Percentiles rank a stretch among this genome's conserved stretches.
phyloP scores from a whole-genome alignment of 2,797 vertebrate genomes.

The Gymnoscopelus braueri region DNA sequence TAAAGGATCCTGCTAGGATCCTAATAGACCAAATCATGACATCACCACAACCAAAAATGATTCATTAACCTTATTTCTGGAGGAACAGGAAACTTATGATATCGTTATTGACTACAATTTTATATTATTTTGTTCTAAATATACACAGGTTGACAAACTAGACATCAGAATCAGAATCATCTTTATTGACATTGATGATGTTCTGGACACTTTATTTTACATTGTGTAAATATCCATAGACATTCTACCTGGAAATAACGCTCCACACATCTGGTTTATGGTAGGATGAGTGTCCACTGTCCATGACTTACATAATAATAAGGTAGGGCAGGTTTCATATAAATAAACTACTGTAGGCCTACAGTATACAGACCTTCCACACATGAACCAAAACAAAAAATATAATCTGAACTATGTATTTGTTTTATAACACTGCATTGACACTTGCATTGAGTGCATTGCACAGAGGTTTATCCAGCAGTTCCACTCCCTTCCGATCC shows the following conservation, averaged over 20 bases:
- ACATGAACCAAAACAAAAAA: constrained; percentile 29
- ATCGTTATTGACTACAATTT: neutral
- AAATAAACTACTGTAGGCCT: constrained; percentile 42
- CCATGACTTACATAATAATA: constrained; percentile 14
- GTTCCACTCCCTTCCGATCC: neutral
- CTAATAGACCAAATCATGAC: neutral
- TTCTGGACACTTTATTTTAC: too few relatives aligned
- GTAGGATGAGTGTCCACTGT: constrained; percentile 12
- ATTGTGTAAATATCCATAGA: too few relatives aligned
- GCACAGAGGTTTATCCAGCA: too few relatives aligned
- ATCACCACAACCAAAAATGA: too few relatives aligned
- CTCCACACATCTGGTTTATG: neutral
- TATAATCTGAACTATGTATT: constrained; percentile 14
- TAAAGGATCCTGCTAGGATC: too few relatives aligned
- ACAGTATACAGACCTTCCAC: constrained; percentile 20
- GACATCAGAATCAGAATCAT: too few relatives aligned
- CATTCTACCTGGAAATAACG: neutral
- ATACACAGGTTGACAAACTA: too few relatives aligned
- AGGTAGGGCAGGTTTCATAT: constrained; percentile 31
- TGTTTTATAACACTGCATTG: constrained; percentile 53
- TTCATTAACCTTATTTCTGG: too few relatives aligned
- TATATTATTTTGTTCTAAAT: too few relatives aligned
- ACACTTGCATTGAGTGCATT: constrained; percentile 44
- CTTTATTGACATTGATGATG: too few relatives aligned
- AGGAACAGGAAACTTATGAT: too few relatives aligned